Evolutionary conservation across 1,140 invertebrate species (phyloP).

Genomic region (Mesaphorura yosii): DNA sequence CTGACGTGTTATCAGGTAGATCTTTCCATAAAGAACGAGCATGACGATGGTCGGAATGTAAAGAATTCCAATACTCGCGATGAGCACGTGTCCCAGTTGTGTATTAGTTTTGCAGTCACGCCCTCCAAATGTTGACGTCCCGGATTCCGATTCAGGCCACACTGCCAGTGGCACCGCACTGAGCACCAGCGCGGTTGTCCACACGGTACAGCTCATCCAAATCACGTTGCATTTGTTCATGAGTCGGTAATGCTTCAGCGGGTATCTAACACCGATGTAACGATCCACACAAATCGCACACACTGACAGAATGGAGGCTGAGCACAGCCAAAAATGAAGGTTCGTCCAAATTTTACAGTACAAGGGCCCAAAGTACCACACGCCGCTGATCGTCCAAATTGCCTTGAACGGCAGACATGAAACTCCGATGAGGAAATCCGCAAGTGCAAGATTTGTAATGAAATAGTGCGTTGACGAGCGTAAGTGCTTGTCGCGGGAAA

Average conservation of each 20-base stretch:
- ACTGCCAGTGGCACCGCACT: neutral
- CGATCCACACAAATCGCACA: slow-evolving; percentile 14
- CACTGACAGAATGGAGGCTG: slow-evolving; percentile 17
- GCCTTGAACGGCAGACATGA: slow-evolving; percentile 6
- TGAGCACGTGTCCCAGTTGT: neutral
- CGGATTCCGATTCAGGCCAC: neutral
- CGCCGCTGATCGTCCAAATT: neutral
- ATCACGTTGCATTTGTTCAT: slow-evolving; percentile 1
- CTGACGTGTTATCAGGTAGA: neutral
- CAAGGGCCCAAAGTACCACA: slow-evolving; percentile 14
- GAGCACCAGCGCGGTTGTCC: neutral
- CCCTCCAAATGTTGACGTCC: too few species aligned
- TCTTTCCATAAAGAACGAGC: neutral
- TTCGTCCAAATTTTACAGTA: slow-evolving; percentile 8
- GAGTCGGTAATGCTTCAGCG: slow-evolving; percentile 7
- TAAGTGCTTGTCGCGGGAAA: neutral
- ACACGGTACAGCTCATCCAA: neutral
- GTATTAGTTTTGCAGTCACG: neutral
- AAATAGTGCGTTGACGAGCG: slow-evolving; percentile 3
- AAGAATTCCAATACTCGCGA: neutral
- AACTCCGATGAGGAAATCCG: slow-evolving; percentile 15
- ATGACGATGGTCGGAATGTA: neutral
- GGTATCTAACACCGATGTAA: slow-evolving; percentile 18
- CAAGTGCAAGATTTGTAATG: slow-evolving; percentile 10
- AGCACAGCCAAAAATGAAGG: slow-evolving; percentile 18